Evolutionary conservation across 2,888 invertebrate genomes (phyloP).

Genomic region (Sinotaia quadrata): DNA sequence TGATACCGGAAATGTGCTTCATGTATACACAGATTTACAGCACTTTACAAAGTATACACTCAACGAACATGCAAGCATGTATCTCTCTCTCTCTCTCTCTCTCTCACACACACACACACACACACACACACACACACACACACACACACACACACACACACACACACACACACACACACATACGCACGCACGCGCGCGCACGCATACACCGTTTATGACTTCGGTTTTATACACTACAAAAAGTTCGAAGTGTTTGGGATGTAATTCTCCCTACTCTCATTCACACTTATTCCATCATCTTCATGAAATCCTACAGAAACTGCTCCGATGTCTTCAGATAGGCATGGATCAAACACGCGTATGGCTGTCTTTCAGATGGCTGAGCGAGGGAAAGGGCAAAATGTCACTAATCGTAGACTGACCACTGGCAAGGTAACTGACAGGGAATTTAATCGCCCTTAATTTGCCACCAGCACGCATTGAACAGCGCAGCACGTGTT

Average conservation of each 20-base stretch:
- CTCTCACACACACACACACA: not conserved
- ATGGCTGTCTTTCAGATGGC: not conserved
- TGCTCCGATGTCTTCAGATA: not conserved
- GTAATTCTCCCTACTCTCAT: not conserved
- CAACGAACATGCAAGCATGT: no score
- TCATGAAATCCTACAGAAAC: not conserved
- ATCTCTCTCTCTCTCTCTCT: not conserved
- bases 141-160: conserved; percentile 14
- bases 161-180: conserved; percentile 11
- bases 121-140: not conserved
- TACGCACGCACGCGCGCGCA: not conserved
- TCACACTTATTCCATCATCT: not conserved
- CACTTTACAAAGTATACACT: no score
- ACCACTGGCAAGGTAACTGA: no score
- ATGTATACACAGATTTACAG: no score
- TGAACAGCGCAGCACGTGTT: no score
- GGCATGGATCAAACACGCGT: not conserved
- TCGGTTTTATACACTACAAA: not conserved
- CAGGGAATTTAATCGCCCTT: no score
- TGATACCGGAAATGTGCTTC: no score
- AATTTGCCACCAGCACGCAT: no score
- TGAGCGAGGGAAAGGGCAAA: not conserved
- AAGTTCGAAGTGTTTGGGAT: not conserved
- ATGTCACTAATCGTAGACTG: no score
- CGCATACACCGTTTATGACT: not conserved